Evolutionary conservation across 2,113 vertebrate genomes (phyloP).

Genomic region (Dasyprocta punctata): DNA sequence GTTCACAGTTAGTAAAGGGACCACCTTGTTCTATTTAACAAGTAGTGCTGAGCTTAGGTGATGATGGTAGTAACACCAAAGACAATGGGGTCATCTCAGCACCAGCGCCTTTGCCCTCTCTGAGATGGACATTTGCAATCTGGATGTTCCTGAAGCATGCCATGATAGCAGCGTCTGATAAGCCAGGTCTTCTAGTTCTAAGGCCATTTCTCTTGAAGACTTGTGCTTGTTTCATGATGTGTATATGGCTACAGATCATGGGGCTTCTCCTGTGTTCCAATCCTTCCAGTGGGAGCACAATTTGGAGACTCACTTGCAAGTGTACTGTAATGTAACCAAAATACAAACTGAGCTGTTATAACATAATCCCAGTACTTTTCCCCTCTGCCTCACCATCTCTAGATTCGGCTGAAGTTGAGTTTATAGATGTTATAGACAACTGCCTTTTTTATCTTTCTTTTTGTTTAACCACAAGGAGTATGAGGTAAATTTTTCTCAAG

Average conservation of each 20-base stretch:
- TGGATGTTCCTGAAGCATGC: no score
- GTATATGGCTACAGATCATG: no score
- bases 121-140: rapidly evolving
- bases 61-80: rapidly evolving
- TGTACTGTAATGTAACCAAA: not conserved
- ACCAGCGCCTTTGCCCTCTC: not conserved
- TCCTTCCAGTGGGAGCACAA: not conserved
- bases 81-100: not conserved
- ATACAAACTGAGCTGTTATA: not conserved
- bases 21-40: not conserved
- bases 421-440: not conserved
- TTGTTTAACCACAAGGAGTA: not conserved
- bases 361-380: not conserved
- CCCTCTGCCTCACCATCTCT: not conserved
- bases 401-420: not conserved
- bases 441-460: no score
- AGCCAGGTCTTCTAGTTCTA: no score
- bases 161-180: rapidly evolving
- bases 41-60: rapidly evolving
- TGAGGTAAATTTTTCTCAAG: not conserved
- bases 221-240: rapidly evolving
- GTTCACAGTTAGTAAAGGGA: rapidly evolving
- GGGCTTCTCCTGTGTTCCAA: not conserved
- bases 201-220: not conserved
- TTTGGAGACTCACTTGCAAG: not conserved